Percentiles rank a stretch among this genome's conserved stretches.
Evolutionary conservation across 2,797 vertebrate species (phyloP).

Genomic region (Eospalax fontanierii): DNA sequence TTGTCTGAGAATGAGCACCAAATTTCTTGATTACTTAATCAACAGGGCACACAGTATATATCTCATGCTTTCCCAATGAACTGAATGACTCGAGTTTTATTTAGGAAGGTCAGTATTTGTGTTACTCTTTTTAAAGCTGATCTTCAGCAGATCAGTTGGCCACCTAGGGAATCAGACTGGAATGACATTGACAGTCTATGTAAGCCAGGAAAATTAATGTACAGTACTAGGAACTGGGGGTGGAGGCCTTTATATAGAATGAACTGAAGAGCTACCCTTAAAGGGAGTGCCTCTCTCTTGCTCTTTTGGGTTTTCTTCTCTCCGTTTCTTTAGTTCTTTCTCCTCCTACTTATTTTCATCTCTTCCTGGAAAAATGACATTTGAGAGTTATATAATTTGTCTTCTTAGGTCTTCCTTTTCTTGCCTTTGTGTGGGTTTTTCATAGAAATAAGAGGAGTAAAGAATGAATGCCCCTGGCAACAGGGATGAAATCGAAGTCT

Average conservation of each 20-base stretch:
- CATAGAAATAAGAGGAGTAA: background rate
- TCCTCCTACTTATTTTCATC: background rate
- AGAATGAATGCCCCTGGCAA: background rate
- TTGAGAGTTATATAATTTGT: background rate
- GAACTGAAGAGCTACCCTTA: background rate
- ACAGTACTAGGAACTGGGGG: background rate
- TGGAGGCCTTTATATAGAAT: fast-evolving
- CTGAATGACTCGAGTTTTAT: background rate
- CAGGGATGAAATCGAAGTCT: background rate
- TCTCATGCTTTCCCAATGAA: background rate
- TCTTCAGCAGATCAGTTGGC: background rate
- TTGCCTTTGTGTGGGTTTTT: background rate
- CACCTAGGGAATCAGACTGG: background rate
- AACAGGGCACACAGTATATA: background rate
- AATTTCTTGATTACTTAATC: background rate
- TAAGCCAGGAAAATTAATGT: background rate
- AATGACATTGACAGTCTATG: background rate
- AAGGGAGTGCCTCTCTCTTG: background rate
- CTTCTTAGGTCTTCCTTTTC: background rate
- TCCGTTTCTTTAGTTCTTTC: background rate
- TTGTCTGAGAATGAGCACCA: background rate
- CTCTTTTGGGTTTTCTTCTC: background rate
- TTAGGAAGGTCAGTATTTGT: background rate
- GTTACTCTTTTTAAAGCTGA: background rate
- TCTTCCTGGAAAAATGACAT: background rate